phyloP scores from a whole-genome alignment of 2,888 invertebrate genomes.

The Ophion costatus region DNA sequence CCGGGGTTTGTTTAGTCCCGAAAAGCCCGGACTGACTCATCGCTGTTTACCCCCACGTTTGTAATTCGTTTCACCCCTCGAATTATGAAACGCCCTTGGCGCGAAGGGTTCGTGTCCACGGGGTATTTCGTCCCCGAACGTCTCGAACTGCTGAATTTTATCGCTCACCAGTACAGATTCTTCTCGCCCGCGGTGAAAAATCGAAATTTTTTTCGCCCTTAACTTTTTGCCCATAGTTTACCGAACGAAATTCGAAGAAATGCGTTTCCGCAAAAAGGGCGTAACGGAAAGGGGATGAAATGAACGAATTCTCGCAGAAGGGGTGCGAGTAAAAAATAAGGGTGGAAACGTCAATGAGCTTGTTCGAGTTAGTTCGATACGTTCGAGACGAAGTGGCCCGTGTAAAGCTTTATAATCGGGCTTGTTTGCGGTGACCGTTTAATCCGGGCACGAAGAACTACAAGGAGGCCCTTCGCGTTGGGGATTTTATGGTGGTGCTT shows the following conservation, averaged over 20 bases:
- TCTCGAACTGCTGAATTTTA: too few relatives aligned
- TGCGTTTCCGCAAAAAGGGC: too few relatives aligned
- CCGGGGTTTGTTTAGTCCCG: slow-evolving; percentile 1
- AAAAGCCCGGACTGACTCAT: slow-evolving; percentile 27
- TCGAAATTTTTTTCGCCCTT: too few relatives aligned
- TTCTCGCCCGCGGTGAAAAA: too few relatives aligned
- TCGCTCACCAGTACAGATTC: too few relatives aligned
- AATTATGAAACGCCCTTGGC: slow-evolving; percentile 19
- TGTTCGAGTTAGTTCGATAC: not conserved
- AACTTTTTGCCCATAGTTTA: too few relatives aligned
- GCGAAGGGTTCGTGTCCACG: not conserved
- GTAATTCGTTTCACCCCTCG: slow-evolving; percentile 48
- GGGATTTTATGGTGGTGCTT: slow-evolving; percentile 5
- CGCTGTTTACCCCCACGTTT: slow-evolving; percentile 15
- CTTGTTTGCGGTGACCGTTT: slow-evolving; percentile 57
- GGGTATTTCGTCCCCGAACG: not conserved
- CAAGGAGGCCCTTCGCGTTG: not conserved
- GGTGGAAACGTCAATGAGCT: not conserved
- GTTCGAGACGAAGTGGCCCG: not conserved
- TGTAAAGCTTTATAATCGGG: slow-evolving; percentile 45
- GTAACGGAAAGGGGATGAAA: too few relatives aligned
- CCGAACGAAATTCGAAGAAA: too few relatives aligned
- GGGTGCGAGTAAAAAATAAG: not conserved
- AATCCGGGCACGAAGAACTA: slow-evolving; percentile 44
- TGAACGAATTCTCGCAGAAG: too few relatives aligned